phyloP scores from a whole-genome alignment of 2,888 invertebrate genomes.

The Cabera pusaria region DNA sequence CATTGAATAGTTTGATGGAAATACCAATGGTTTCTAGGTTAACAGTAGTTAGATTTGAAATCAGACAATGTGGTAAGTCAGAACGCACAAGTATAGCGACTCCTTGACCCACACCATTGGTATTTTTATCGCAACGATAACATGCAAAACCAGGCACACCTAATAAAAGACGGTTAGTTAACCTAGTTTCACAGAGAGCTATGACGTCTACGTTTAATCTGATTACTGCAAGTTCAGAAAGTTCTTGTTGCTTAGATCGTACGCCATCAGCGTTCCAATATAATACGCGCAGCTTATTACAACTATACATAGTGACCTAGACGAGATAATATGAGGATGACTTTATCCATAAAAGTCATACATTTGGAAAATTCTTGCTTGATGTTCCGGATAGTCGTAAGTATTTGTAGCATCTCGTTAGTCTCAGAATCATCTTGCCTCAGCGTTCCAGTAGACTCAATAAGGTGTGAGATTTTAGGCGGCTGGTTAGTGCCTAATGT shows the following conservation, averaged over 20 bases:
- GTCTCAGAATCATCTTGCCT: no score
- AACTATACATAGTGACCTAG: neutral
- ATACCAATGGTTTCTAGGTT: neutral
- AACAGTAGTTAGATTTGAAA: neutral
- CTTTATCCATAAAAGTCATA: no score
- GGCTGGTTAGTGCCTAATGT: no score
- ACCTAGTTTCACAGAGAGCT: neutral
- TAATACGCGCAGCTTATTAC: neutral
- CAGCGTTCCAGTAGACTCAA: no score
- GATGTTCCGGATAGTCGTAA: no score
- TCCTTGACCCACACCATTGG: neutral
- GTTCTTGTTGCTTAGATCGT: conserved; percentile 16
- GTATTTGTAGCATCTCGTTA: no score
- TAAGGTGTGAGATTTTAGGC: no score
- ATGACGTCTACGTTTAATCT: neutral
- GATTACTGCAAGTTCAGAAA: neutral
- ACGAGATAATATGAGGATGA: no score
- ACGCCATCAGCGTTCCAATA: conserved; percentile 13
- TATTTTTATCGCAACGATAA: neutral
- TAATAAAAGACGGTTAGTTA: neutral
- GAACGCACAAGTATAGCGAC: neutral
- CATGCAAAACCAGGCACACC: neutral
- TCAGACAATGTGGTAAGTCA: neutral
- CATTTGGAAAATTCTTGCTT: no score
- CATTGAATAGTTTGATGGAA: neutral